A percentile compares a stretch with the other conserved stretches of the same genome.
These are phyloP conservation scores for Camponotus vicinus DNA, from an alignment of 1,140 invertebrate genomes.

Conservation along the genomic window DNA sequence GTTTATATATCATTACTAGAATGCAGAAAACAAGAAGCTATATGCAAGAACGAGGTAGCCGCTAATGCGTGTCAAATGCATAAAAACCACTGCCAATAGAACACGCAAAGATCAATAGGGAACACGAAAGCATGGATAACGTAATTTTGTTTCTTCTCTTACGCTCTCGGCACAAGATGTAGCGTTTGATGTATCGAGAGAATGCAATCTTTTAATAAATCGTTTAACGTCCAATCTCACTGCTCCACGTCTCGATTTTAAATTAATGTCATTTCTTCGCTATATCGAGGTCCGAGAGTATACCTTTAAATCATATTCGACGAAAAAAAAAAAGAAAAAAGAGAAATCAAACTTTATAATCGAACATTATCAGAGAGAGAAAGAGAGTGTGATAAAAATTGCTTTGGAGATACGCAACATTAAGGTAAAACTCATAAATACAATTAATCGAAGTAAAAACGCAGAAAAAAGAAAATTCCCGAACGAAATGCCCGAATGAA, in stretches of 20 bases:
- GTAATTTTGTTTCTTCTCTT: conserved; percentile 44
- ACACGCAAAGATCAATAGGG: conserved; percentile 63
- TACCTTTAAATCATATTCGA: conserved; percentile 16
- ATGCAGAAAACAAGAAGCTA: conserved; percentile 76
- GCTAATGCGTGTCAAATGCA: conserved; percentile 75
- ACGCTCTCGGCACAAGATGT: conserved; percentile 22
- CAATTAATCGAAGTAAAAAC: conserved; percentile 24
- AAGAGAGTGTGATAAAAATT: background rate
- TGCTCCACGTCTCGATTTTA: background rate
- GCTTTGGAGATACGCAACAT: background rate
- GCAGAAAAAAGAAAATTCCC: conserved; percentile 9
- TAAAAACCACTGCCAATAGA: conserved; percentile 70
- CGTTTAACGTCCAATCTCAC: background rate
- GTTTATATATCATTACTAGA: conserved; percentile 62
- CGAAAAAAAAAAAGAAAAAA: background rate
- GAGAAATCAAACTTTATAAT: conserved; percentile 3
- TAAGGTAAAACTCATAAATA: background rate
- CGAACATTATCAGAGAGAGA: background rate
- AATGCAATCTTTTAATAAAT: background rate
- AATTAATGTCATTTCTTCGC: conserved; percentile 8
- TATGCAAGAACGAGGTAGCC: conserved; percentile 57
- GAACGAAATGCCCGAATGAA: background rate
- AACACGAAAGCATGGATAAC: conserved; percentile 70
- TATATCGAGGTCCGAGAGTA: conserved; percentile 32
- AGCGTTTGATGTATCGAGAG: background rate